Conservation (phyloP, 1,140 invertebrate genomes). For the Heliconius himera region DNA sequence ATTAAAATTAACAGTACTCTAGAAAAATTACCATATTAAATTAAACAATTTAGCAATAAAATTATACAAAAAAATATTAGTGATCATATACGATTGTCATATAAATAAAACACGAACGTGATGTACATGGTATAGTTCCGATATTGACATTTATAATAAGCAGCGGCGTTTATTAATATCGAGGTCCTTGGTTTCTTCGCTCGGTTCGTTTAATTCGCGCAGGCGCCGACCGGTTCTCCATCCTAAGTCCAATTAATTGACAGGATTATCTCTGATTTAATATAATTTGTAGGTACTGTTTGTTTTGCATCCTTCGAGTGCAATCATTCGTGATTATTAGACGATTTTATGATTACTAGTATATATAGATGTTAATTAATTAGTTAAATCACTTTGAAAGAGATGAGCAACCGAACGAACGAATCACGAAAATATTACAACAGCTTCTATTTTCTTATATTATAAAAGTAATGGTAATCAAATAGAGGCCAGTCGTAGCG, state of each 20-base stretch:
- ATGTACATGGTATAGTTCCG: constrained; percentile 30
- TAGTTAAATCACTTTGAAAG: background rate
- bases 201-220: constrained; percentile 65
- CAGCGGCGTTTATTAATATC: constrained; percentile 51
- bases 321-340: constrained; percentile 40
- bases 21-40: background rate
- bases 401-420: no score
- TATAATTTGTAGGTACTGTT: constrained; percentile 77
- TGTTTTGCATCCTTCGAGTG: constrained; percentile 62
- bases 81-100: background rate
- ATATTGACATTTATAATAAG: constrained; percentile 44
- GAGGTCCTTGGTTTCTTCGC: constrained; percentile 57
- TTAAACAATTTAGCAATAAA: background rate
- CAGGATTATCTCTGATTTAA: constrained; percentile 81
- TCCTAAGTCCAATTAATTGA: constrained; percentile 80
- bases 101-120: constrained; percentile 2
- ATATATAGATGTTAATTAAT: background rate
- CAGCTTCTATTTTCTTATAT: no score
- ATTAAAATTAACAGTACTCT: no score
- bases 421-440: no score
- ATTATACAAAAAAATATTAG: background rate
- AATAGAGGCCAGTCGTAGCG: no score
- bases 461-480: no score
- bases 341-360: constrained; percentile 40
- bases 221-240: constrained; percentile 74